A percentile compares a stretch with the other conserved stretches of the same genome.
These are phyloP conservation scores for Microctonus hyperodae DNA, from an alignment of 2,888 invertebrate species.

Conservation along the genomic window DNA sequence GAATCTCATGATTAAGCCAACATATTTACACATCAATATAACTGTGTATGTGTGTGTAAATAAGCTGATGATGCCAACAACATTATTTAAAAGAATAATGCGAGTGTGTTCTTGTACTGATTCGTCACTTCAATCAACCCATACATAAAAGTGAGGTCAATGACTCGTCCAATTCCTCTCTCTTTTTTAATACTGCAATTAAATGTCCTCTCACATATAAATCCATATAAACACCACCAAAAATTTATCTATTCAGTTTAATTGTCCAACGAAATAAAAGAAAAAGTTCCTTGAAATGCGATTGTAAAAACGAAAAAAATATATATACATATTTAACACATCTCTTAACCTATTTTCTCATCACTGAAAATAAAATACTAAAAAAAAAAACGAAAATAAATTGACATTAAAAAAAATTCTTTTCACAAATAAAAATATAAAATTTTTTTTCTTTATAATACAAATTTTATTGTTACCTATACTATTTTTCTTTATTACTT, in stretches of 20 bases:
- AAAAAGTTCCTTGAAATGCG: neutral
- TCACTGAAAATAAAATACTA: neutral
- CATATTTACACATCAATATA: neutral
- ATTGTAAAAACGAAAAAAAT: neutral
- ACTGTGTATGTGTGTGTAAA: neutral
- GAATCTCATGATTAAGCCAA: conserved; percentile 18
- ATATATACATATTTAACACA: neutral
- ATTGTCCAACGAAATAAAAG: conserved; percentile 2
- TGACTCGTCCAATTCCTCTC: conserved; percentile 30
- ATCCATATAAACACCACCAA: neutral
- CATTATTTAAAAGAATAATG: conserved; percentile 7
- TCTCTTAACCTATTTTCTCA: neutral
- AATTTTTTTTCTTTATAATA: neutral
- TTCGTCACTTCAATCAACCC: conserved; percentile 26
- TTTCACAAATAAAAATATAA: neutral
- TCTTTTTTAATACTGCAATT: conserved; percentile 10
- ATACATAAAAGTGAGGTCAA: conserved; percentile 22
- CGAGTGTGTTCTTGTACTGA: neutral
- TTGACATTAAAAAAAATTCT: neutral
- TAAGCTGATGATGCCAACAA: neutral
- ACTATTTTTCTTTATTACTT: neutral
- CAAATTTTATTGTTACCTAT: conserved; percentile 1
- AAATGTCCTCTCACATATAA: conserved; percentile 7
- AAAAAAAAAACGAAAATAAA: neutral
- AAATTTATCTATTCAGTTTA: conserved; percentile 3